phyloP scores from a whole-genome alignment of 1,140 invertebrate species.

The Apis mellifera region DNA sequence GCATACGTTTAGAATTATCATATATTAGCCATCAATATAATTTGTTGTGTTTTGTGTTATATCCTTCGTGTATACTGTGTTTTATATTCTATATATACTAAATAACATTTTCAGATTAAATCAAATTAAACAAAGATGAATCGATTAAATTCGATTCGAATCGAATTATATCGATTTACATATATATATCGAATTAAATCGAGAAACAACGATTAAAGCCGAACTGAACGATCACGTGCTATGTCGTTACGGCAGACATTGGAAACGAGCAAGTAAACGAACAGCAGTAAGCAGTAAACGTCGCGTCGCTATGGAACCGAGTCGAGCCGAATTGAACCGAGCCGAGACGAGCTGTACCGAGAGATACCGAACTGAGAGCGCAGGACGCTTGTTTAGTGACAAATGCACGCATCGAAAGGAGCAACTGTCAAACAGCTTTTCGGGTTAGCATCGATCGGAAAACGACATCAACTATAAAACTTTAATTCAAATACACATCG shows the following conservation, averaged over 20 bases:
- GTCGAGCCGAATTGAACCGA: slow-evolving; percentile 48
- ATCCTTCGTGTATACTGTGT: neutral
- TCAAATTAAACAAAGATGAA: neutral
- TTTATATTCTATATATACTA: neutral
- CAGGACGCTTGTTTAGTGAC: slow-evolving; percentile 49
- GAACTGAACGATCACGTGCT: slow-evolving; percentile 16
- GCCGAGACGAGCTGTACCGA: slow-evolving; percentile 50
- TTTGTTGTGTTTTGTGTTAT: neutral
- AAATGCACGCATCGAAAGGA: slow-evolving; percentile 22
- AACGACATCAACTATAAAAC: neutral
- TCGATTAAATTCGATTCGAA: neutral
- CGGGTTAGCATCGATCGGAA: neutral
- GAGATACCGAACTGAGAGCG: slow-evolving; percentile 35
- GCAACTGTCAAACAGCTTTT: slow-evolving; percentile 32
- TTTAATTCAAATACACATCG: neutral
- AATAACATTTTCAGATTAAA: neutral
- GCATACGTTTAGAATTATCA: neutral
- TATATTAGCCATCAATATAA: neutral
- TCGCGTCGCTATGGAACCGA: neutral
- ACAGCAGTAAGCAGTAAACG: too few relatives aligned
- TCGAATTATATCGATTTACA: neutral
- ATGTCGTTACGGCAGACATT: neutral
- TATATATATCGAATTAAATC: neutral
- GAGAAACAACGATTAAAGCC: slow-evolving; percentile 3
- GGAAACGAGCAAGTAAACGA: neutral